Conservation (phyloP, 2,888 invertebrate species). For the Xestobium rufovillosum region DNA sequence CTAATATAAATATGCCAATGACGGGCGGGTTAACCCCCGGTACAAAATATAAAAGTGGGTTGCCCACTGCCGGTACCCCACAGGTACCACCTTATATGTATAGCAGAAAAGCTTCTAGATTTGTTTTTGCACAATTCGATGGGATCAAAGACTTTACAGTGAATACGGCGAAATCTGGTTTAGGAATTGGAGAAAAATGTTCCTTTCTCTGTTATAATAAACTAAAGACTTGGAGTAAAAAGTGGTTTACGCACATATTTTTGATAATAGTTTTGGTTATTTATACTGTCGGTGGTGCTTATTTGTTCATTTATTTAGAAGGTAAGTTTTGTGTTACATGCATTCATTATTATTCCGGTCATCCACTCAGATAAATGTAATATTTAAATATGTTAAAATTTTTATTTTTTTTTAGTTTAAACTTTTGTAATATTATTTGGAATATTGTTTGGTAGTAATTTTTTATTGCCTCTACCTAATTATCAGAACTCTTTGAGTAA, state of each 20-base stretch:
- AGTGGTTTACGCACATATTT: conserved; percentile 87
- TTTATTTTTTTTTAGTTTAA: too few species aligned
- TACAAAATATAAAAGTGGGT: conserved; percentile 6
- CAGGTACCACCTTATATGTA: conserved; percentile 43
- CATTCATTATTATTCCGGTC: too few species aligned
- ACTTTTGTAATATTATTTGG: too few species aligned
- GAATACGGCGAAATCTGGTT: conserved; percentile 64
- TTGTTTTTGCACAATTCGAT: conserved; percentile 72
- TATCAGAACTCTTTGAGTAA: too few species aligned
- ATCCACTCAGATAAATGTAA: too few species aligned
- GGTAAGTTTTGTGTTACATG: too few species aligned
- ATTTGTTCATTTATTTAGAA: conserved; percentile 72
- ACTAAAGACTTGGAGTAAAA: conserved; percentile 66
- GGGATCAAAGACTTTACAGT: conserved; percentile 76
- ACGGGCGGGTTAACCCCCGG: conserved; percentile 8
- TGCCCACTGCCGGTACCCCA: conserved; percentile 8
- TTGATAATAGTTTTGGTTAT: conserved; percentile 66
- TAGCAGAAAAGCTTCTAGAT: conserved; percentile 64
- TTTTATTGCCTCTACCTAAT: too few species aligned
- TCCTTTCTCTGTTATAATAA: conserved; percentile 75
- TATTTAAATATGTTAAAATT: too few species aligned
- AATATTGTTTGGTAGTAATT: too few species aligned
- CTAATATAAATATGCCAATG: conserved; percentile 13
- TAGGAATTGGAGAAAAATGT: conserved; percentile 76
- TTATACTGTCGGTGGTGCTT: conserved; percentile 77